Evolutionary conservation across 64 coral and sea anemone genomes (phyloP), one percentile per base, ranked within the genome.

Genomic region (Hydrozoanthus tunicans): DNA sequence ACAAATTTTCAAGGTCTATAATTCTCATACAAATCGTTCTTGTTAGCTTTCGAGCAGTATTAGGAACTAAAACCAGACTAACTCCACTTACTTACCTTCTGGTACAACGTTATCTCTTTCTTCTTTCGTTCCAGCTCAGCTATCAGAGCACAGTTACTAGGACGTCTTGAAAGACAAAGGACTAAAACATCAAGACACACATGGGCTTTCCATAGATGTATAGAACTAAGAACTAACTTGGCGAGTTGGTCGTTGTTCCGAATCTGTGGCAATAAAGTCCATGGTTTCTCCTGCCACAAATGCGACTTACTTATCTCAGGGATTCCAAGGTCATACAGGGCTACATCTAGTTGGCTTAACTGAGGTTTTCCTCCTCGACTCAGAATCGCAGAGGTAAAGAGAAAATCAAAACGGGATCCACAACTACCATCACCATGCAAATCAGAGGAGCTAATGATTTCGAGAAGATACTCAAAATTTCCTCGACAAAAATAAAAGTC

Each of bases 391-490:
- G 90, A 93, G 14, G 70, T 91, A n/a, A 99, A 72, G 11, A 99
- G 79, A 66, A 96, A 99, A 72, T 99, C 97, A 17, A 93, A 73
- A 5, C 89, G 70, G 0, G 62, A 79, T 23, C 91, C 83, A 75
- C 78, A 59, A 24, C 90, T 65, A 61, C 94, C 94, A 67, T 95
- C 77, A 13, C 83, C 89, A 13, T 76, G 17, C 58, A 99, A 67
- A 90, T 91, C 75, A 2, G 90, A 88, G 0, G 97, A 89, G 79
- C 67, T 91, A 43, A 99, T 93, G 17, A 95, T 81, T 64, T 99
- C 97, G 4, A 99, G 72, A 0, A 95, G 90, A 55, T 90, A 78
- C 76, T 95, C 65, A 73, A 95, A 95, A 56, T 99, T 93, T 59
- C 91, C 94, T 84, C 94, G 78, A 14, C 84, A 64, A 11, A 95